Evolutionary conservation across 2,888 invertebrate species (phyloP), one percentile per base, ranked within the genome.

Genomic region (Pasiphila rectangulata): DNA sequence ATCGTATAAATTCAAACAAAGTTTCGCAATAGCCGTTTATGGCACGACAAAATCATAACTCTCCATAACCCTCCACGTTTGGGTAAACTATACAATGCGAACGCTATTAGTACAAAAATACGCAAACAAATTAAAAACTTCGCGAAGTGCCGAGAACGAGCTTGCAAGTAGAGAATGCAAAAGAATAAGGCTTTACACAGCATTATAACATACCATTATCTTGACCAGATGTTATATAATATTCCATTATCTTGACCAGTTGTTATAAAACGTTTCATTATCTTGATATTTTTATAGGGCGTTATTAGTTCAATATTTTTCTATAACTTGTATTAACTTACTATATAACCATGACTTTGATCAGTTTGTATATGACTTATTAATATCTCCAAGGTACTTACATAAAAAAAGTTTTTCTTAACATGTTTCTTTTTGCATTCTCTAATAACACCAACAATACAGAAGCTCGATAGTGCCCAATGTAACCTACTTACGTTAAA

Each of bases 401-500:
- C n/a, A n/a, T n/a, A n/a, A n/a, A n/a, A n/a, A 27, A 13, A 27
- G 13, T 25, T 27, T 27, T 27, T n/a, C n/a, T n/a, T 7, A 27
- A 13, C 10, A 10, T 9, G 2, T 21, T 20, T 1, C 30, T 12
- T 17, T 35, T 48, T 46, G 39, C 38, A 38, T 54, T 48, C 51
- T 43, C 53, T 39, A 46, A 39, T 43, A 46, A 56, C 51, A 52
- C 37, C 23, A 46, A 42, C 43, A 34, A 51, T 29, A 5, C 10
- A 30, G 52, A 57, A 69, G 72, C 75, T 69, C 73, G 58, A 61
- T 54, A 69, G 73, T 79, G 75, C 76, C 79, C 67, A 75, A 75
- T 76, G 72, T 78, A 70, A 49, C 63, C 76, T 84, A 85, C 72
- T 73, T 79, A 81, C 60, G 57, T 69, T 59, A 69, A 75, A 75